These are phyloP conservation scores for Hartigia nigra DNA, from an alignment of 2,888 invertebrate genomes.

Conservation along the genomic window DNA sequence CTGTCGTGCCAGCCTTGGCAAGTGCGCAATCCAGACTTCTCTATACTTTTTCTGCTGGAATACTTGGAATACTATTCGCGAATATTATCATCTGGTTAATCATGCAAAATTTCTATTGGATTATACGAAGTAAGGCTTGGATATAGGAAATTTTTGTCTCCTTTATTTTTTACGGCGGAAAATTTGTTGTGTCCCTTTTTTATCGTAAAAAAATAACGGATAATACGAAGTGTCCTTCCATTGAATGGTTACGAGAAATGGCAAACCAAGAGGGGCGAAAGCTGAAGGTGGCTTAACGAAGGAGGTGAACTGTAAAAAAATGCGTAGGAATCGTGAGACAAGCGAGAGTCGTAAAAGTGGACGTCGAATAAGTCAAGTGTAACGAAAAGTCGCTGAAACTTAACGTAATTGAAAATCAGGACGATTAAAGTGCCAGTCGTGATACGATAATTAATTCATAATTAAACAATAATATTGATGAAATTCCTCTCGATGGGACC, in stretches of 20 bases:
- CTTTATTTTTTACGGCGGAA: neutral
- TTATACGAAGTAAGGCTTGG: neutral
- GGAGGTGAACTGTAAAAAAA: neutral
- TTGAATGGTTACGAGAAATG: neutral
- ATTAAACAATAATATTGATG: slow-evolving; percentile 25
- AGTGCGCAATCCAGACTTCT: slow-evolving; percentile 31
- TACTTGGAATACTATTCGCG: neutral
- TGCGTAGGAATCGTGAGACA: neutral
- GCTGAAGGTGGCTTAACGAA: neutral
- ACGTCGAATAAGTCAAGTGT: neutral
- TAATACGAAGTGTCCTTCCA: neutral
- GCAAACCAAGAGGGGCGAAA: no score
- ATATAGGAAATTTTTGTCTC: neutral
- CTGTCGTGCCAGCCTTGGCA: slow-evolving; percentile 47
- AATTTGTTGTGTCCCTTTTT: neutral
- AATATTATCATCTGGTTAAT: neutral
- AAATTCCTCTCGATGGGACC: slow-evolving; percentile 18
- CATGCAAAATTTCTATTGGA: neutral
- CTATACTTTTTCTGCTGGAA: neutral
- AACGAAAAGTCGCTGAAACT: neutral
- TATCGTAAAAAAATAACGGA: neutral
- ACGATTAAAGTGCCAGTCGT: slow-evolving; percentile 18
- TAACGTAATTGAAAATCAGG: slow-evolving; percentile 9
- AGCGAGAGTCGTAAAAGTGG: neutral
- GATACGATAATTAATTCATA: slow-evolving; percentile 23